Conservation (phyloP, 2,797 vertebrate species). For the Balearica regulorum region DNA sequence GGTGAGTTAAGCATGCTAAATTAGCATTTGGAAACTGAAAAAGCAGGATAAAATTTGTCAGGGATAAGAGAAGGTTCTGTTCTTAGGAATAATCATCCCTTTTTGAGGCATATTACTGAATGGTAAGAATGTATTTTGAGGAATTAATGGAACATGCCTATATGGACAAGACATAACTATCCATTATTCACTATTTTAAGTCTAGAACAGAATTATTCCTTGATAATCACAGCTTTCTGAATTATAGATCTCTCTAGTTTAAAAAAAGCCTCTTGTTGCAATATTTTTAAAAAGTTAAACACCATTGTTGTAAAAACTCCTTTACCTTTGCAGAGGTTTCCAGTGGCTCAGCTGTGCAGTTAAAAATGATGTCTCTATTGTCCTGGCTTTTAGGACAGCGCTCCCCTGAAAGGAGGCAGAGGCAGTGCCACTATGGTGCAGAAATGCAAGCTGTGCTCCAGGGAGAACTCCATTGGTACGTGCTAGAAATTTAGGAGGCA, state of each 20-base stretch:
- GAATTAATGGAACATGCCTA: neutral
- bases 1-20: neutral
- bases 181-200: neutral
- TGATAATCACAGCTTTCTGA: neutral
- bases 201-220: neutral
- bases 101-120: neutral
- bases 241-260: neutral
- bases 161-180: neutral
- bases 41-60: neutral
- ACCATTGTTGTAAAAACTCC: neutral
- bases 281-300: neutral
- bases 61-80: neutral
- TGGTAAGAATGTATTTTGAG: neutral
- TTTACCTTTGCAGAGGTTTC: neutral
- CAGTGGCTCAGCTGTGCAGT: neutral
- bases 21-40: neutral
- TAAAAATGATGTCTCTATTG: neutral
- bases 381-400: constrained; percentile 80
- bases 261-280: neutral
- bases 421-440: constrained; percentile 96
- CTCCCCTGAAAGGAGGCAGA: constrained; percentile 91
- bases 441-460: constrained; percentile 93
- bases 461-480: constrained; percentile 95
- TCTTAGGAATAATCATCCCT: neutral
- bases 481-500: neutral